These are phyloP conservation scores for Morus bassanus DNA, from an alignment of 2,797 vertebrate species.

Conservation along the genomic window DNA sequence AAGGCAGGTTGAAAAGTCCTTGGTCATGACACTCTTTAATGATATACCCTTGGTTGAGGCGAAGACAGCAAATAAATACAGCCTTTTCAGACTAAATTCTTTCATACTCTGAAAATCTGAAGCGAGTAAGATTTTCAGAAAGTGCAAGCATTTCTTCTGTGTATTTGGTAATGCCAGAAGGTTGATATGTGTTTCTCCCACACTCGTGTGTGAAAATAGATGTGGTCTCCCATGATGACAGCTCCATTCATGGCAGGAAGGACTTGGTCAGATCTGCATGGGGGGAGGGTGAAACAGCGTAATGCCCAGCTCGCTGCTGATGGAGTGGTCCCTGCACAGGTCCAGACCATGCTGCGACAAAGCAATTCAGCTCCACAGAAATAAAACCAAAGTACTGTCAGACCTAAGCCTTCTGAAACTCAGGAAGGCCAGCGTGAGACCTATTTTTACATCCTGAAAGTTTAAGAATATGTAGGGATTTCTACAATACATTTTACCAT, in stretches of 20 bases:
- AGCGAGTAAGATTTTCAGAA: not conserved
- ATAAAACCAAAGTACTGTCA: not conserved
- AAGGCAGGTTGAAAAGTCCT: not conserved
- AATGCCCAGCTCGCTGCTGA: not conserved
- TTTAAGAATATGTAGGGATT: not conserved
- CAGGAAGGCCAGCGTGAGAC: not conserved
- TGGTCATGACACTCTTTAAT: not conserved
- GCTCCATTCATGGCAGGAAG: not conserved
- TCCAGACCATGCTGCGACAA: not conserved
- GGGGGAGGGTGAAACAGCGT: not conserved
- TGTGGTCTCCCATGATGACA: not conserved
- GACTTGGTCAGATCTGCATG: not conserved
- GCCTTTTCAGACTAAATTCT: not conserved
- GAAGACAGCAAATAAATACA: not conserved
- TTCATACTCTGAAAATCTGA: not conserved
- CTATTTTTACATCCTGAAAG: not conserved
- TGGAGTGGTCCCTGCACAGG: accelerated
- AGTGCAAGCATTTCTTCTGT: not conserved
- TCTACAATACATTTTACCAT: not conserved
- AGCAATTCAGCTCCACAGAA: not conserved
- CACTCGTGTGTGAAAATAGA: not conserved
- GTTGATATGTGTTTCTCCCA: not conserved
- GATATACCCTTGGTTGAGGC: not conserved
- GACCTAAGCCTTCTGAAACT: not conserved
- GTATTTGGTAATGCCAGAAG: not conserved